Evolutionary conservation across 2,113 vertebrate species (phyloP).

Genomic region (Thamnophis sirtalis): DNA sequence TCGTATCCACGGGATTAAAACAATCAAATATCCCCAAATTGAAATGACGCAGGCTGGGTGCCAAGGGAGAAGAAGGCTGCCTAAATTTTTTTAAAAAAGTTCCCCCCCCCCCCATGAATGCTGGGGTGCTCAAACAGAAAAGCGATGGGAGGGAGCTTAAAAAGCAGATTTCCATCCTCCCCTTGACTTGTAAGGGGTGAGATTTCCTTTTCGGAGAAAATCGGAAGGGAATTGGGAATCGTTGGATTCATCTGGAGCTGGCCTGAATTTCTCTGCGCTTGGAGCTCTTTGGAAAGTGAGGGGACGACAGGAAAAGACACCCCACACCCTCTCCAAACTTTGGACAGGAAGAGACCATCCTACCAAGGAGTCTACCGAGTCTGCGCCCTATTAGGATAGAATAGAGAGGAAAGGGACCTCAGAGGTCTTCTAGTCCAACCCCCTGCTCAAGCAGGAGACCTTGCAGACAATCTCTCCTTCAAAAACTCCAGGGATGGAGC

Average conservation of each 20-base stretch:
- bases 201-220: not conserved
- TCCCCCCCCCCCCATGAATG: not conserved
- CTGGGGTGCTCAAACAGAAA: not conserved
- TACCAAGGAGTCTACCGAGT: not conserved
- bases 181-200: not conserved
- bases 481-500: not conserved
- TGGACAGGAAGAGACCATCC: not conserved
- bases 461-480: not conserved
- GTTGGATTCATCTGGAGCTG: not conserved
- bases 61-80: not conserved
- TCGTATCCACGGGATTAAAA: rapidly evolving
- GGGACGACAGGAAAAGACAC: not conserved
- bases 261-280: not conserved
- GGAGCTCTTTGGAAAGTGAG: not conserved
- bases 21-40: rapidly evolving
- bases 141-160: too few species aligned
- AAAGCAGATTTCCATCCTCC: too few species aligned
- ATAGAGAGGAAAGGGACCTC: not conserved
- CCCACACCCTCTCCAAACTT: too few species aligned
- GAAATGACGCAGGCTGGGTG: too few species aligned
- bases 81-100: not conserved
- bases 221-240: not conserved
- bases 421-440: not conserved
- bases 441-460: not conserved
- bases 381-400: not conserved